These are phyloP conservation scores for Synergus laeviventris DNA, from an alignment of 2,888 invertebrate species.

Conservation along the genomic window DNA sequence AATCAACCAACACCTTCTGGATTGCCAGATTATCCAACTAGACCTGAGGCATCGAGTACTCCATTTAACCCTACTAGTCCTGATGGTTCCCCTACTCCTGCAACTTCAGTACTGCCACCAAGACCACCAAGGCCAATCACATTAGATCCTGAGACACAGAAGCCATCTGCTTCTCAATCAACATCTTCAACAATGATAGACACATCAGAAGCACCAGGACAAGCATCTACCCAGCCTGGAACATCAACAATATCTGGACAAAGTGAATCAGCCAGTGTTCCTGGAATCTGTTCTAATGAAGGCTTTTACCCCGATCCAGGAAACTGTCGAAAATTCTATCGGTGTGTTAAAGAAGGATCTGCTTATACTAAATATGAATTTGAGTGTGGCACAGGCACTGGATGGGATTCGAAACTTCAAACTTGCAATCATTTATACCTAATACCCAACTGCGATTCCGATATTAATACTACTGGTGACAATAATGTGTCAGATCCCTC, in stretches of 20 bases:
- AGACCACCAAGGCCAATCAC: constrained; percentile 26
- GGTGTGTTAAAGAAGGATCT: constrained; percentile 83
- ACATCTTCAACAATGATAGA: neutral
- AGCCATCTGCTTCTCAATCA: neutral
- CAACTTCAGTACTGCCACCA: constrained; percentile 40
- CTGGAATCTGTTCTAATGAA: constrained; percentile 78
- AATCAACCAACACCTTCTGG: constrained; percentile 53
- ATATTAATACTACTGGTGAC: neutral
- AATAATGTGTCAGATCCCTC: neutral
- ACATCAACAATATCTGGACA: constrained; percentile 1
- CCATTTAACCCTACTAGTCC: constrained; percentile 3
- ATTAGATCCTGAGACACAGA: neutral
- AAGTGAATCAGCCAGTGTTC: neutral
- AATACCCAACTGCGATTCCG: neutral
- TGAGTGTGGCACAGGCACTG: constrained; percentile 79
- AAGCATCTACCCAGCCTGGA: neutral
- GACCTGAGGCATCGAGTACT: constrained; percentile 42
- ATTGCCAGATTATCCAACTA: constrained; percentile 49
- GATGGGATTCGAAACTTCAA: constrained; percentile 79
- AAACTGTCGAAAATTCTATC: constrained; percentile 86
- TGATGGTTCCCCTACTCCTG: constrained; percentile 7
- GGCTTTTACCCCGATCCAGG: constrained; percentile 84
- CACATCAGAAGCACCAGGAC: constrained; percentile 38
- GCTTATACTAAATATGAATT: constrained; percentile 73
- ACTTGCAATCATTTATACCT: constrained; percentile 77